Evolutionary conservation across 1,140 invertebrate species (phyloP).

Genomic region (Drosophila chauvacae): DNA sequence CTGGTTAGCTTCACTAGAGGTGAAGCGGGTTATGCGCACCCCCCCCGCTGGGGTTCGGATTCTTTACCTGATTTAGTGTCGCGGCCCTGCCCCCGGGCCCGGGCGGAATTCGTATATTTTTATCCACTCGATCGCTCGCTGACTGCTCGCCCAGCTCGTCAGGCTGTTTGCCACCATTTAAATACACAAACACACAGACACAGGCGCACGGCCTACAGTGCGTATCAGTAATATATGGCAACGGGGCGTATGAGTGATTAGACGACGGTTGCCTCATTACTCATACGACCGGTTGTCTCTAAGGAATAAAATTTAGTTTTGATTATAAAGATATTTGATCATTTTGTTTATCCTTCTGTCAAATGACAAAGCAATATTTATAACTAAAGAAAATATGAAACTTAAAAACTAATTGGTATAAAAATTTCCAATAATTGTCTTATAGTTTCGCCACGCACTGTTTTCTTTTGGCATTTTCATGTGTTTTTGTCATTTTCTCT

Average conservation of each 20-base stretch:
- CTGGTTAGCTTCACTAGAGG: background rate
- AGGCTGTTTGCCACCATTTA: slow-evolving; percentile 44
- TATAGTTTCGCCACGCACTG: slow-evolving; percentile 8
- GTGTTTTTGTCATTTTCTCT: slow-evolving; percentile 5
- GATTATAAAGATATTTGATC: background rate
- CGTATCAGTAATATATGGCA: background rate
- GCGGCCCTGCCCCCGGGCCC: slow-evolving; percentile 47
- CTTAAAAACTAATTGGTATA: background rate
- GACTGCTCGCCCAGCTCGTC: slow-evolving; percentile 55
- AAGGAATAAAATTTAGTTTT: fast-evolving
- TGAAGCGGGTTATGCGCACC: background rate
- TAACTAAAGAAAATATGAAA: background rate
- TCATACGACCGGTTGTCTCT: background rate
- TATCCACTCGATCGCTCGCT: slow-evolving; percentile 72
- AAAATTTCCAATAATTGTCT: background rate
- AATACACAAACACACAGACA: slow-evolving; percentile 10
- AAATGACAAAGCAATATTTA: too few relatives aligned
- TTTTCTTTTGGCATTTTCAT: background rate
- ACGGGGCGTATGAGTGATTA: slow-evolving; percentile 30
- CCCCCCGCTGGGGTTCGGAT: background rate
- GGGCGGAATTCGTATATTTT: slow-evolving; percentile 74
- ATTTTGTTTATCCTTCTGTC: too few relatives aligned
- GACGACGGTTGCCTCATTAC: background rate
- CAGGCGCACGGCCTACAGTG: slow-evolving; percentile 28
- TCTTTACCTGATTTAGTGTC: slow-evolving; percentile 12